Evolutionary conservation across 2,888 invertebrate genomes (phyloP), one percentile per base, ranked within the genome.

Genomic region (Netelia fuscicornis): DNA sequence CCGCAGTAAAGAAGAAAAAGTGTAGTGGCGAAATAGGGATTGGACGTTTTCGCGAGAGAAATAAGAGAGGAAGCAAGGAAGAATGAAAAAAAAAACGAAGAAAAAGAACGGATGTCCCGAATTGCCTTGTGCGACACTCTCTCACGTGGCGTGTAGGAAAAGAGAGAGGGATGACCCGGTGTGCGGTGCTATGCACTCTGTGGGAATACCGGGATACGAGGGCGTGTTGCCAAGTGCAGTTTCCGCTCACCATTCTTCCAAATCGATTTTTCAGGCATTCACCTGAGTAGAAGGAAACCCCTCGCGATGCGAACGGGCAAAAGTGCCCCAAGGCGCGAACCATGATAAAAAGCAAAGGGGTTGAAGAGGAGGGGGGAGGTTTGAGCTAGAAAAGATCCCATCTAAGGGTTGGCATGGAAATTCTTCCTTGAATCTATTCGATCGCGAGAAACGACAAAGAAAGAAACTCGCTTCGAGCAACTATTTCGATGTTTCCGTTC

Each of bases 191-290:
- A 25, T 37, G 30, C 37, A 58, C 58, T 52, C 37, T 44, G 72
- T 20, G 74, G 67, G 48, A 60, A 78, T 71, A 79, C 79, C 10
- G 60, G 78, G 52, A 48, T 25, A 85, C 82, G 88, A 90, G 90
- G 92, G 91, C 92, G 91, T 89, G 89, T 90, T 92, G 92, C 91
- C 91, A 91, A 91, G 89, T 90, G 88, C 88, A 89, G 88, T 91
- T 90, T 90, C 89, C 62, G 20, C 25, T 8, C 89, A 89, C 86
- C 88, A 90, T 91, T 90, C 88, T 70, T 62, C 37, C 87, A 90
- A 91, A 91, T 91, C 90, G 91, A 91, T 90, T 89, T 78, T 89
- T 81, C 65, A 58, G 25, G 89, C 90, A 89, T 91, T 91, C 92
- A 89, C 87, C 90, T 89, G 90, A 91, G 89, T 30, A 30, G 30